These are phyloP conservation scores for Theristicus caerulescens DNA, from an alignment of 2,113 vertebrate species.

Conservation along the genomic window DNA sequence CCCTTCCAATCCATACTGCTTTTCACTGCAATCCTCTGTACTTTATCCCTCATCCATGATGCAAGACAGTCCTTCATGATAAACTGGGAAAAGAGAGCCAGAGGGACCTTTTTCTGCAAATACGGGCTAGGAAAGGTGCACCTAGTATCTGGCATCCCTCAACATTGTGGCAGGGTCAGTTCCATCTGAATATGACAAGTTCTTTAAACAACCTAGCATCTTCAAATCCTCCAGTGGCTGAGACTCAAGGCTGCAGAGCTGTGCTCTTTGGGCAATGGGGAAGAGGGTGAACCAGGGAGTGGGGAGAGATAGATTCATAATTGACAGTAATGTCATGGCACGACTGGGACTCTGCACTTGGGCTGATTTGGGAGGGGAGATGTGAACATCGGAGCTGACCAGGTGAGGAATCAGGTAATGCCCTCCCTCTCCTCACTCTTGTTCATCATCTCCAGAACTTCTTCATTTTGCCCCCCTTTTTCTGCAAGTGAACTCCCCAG, in stretches of 20 bases:
- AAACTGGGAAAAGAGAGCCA: not conserved
- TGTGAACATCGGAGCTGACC: rapidly evolving
- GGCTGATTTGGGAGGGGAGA: not conserved
- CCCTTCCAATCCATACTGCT: not conserved
- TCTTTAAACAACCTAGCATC: not conserved
- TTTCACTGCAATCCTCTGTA: not conserved
- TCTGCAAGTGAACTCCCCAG: not conserved
- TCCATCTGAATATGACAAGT: not conserved
- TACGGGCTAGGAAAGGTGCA: not conserved
- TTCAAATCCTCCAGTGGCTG: not conserved
- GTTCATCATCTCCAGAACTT: not conserved
- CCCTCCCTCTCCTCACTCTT: not conserved
- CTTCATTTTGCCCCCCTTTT: not conserved
- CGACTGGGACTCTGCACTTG: not conserved
- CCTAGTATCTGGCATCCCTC: not conserved
- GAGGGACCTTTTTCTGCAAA: not conserved
- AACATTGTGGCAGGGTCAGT: not conserved
- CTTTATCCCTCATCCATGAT: not conserved
- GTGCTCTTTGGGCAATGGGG: not conserved
- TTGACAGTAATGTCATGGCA: not conserved
- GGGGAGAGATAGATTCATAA: not conserved
- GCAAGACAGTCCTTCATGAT: not conserved
- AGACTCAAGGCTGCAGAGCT: not conserved
- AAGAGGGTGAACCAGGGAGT: not conserved
- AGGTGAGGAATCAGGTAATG: not conserved